Evolutionary conservation across 92 coral and sea anemone species (phyloP), one percentile per base, ranked within the genome.

Genomic region (Palythoa grandiflora): DNA sequence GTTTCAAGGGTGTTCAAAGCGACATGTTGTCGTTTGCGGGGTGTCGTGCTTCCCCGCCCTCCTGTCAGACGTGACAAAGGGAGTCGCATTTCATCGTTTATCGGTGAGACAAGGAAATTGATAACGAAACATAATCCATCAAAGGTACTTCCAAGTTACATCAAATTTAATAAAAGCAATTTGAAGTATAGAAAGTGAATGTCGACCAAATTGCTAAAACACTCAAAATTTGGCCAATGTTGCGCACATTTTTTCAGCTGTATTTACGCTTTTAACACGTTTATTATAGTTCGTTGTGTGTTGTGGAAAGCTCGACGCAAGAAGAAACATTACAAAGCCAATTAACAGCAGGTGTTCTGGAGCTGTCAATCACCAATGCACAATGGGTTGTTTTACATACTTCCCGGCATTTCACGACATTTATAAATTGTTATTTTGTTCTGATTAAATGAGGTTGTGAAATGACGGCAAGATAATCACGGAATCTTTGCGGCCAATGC

Each of bases 291-390:
- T 90, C 95, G 73, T 94, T 92, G 91, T 92, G 92, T 88, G 93
- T 89, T 91, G 93, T 93, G 91, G 93, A 81, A 90, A 89, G 92
- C 92, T 91, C 93, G 83, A 70, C 88, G 93, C 90, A 88, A 90
- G 93, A 90, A 90, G 96, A 91, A 93, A 96, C 98, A 89, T 89
- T 93, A 92, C 97, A 93, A 96, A 93, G 97, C 95, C 96, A 92
- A 97, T 95, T 95, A 93, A 78, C 97, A 95, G 99, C 99, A 97
- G 99, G 98, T 97, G 99, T 90, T 93, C 91, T 97, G 89, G 77
- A 66, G 89, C 91, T 93, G 99, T 94, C 99, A 97, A 97, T 97
- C 99, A 97, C 83, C 87, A 48, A 40, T 89, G 86, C 90, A 94
- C 93, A 94, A 89, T 93, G 92, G 96, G 98, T 91, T 93, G 91